Percentiles rank a stretch among this genome's conserved stretches.
These are phyloP conservation scores for Drosophila pallidifrons DNA, from an alignment of 1,140 invertebrate genomes.

Conservation along the genomic window DNA sequence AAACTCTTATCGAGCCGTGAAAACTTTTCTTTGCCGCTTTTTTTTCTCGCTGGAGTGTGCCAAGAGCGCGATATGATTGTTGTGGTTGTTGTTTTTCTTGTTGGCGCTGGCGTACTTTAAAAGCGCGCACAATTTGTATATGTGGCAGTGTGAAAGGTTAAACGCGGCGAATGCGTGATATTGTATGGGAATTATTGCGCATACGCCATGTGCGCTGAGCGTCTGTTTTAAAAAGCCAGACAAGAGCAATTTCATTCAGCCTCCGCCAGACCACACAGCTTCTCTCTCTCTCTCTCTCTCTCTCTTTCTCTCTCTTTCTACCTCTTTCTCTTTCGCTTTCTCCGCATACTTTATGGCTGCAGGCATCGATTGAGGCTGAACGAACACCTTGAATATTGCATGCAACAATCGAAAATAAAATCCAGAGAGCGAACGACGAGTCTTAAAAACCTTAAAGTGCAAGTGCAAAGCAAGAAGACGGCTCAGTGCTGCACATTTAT, in stretches of 20 bases:
- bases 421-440: not conserved
- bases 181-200: conserved; percentile 66
- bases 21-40: conserved; percentile 71
- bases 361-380: conserved; percentile 5
- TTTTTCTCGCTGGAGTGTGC: conserved; percentile 27
- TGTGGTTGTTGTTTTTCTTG: conserved; percentile 30
- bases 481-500: not conserved
- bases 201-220: conserved; percentile 51
- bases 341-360: conserved; percentile 13
- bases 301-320: not conserved
- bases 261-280: conserved; percentile 12
- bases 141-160: conserved; percentile 49
- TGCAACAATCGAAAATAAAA: conserved; percentile 30
- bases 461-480: not conserved
- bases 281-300: conserved; percentile 1
- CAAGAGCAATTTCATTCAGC: conserved; percentile 48
- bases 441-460: conserved; percentile 10
- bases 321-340: not conserved
- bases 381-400: conserved; percentile 31
- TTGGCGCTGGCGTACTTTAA: conserved; percentile 61
- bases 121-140: conserved; percentile 67
- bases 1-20: conserved; percentile 78
- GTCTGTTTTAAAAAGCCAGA: conserved; percentile 35
- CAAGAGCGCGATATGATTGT: conserved; percentile 32
- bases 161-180: conserved; percentile 68